Conservation (phyloP, 2,113 vertebrate genomes). For the Spheniscus mendiculus region DNA sequence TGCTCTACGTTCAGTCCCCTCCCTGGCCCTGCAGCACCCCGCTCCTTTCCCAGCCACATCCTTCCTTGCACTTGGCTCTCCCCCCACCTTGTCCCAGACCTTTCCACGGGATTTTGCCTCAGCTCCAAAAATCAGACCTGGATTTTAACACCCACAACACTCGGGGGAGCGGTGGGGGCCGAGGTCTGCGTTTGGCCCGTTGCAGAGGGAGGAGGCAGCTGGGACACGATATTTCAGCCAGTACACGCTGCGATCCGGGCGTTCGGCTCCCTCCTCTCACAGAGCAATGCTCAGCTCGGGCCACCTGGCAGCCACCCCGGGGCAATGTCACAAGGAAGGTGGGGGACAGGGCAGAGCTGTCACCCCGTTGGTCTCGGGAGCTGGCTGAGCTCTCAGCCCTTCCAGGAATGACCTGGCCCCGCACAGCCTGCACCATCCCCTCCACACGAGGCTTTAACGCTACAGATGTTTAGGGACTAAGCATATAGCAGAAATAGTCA, state of each 20-base stretch:
- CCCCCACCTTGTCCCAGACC: background rate
- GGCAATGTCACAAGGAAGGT: background rate
- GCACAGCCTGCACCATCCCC: background rate
- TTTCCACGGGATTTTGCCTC: background rate
- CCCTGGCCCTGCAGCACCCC: background rate
- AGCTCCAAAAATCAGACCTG: background rate
- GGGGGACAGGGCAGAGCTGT: background rate
- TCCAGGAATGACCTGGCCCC: background rate
- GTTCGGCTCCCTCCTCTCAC: accelerated
- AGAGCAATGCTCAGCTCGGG: background rate
- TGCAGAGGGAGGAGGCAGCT: background rate
- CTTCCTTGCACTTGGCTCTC: background rate
- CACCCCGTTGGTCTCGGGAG: background rate
- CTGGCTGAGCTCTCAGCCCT: background rate
- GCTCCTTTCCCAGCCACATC: background rate
- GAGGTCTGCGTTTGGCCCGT: background rate
- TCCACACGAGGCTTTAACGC: accelerated
- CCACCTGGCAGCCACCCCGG: background rate
- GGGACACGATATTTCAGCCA: background rate
- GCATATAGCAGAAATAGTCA: background rate
- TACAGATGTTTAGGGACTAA: background rate
- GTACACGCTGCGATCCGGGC: accelerated
- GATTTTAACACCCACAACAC: background rate
- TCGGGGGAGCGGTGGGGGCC: accelerated
- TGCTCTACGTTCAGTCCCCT: background rate